phyloP scores from a whole-genome alignment of 2,113 vertebrate genomes.

The Peromyscus californicus region DNA sequence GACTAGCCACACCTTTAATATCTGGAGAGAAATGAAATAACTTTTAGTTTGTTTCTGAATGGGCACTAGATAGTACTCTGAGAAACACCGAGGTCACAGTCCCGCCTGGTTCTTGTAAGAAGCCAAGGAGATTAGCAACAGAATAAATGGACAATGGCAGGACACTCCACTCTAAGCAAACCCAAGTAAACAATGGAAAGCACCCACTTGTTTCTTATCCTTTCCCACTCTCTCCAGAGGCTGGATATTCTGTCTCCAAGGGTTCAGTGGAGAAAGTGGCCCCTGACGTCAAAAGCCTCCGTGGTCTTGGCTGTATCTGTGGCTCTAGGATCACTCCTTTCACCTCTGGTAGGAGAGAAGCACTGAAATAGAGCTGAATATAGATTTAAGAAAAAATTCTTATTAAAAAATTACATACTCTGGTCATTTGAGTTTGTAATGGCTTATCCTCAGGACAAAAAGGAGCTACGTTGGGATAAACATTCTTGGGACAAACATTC shows the following conservation, averaged over 20 bases:
- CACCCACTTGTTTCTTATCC: constrained; percentile 86
- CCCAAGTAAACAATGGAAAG: constrained; percentile 85
- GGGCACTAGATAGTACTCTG: constrained; percentile 72
- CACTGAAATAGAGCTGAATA: constrained; percentile 87
- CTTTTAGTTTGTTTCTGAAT: constrained; percentile 64
- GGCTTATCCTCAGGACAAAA: constrained; percentile 81
- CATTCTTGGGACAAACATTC: constrained; percentile 65
- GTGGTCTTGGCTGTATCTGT: constrained; percentile 86
- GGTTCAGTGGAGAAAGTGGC: constrained; percentile 85
- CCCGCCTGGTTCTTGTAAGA: constrained; percentile 75
- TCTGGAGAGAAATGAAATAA: constrained; percentile 77
- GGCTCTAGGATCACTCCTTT: constrained; percentile 85
- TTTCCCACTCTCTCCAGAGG: constrained; percentile 86
- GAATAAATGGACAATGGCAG: constrained; percentile 78
- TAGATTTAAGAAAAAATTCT: constrained; percentile 85
- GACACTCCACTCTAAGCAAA: constrained; percentile 81
- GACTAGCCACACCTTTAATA: constrained; percentile 69
- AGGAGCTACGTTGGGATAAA: constrained; percentile 66
- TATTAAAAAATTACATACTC: constrained; percentile 85
- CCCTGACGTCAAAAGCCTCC: constrained; percentile 86
- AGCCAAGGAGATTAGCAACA: constrained; percentile 73
- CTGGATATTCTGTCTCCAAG: constrained; percentile 85
- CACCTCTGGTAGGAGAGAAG: constrained; percentile 85
- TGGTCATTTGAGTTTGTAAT: constrained; percentile 83
- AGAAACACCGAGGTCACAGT: constrained; percentile 69